Evolutionary conservation across 2,888 invertebrate species (phyloP), one percentile per base, ranked within the genome.

Genomic region (Eremobia ochroleuca): DNA sequence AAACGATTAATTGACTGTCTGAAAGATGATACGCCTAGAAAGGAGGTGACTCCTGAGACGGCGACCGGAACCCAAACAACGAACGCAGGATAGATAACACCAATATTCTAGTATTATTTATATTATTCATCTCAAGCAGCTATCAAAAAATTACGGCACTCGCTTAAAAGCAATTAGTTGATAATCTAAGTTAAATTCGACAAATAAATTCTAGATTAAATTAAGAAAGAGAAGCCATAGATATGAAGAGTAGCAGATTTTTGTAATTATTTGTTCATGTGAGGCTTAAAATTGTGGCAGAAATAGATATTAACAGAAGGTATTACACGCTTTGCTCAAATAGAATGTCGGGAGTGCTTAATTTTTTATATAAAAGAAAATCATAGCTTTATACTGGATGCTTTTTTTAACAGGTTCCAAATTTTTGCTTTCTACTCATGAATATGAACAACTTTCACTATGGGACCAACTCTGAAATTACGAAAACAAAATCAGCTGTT

Each of bases 191-290:
- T 46, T 68, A 76, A 85, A 82, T 79, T 77, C 18, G 88, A 79
- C 86, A 85, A 87, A 83, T 87, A 87, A 80, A 67, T 76, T 13
- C 43, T 87, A 83, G 78, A 49, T 71, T 75, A 61, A 78, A 59
- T 75, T 76, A 83, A 66, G 65, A 78, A 74, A 66, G 64, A 67
- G 40, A 65, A 77, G 81, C 77, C 86, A 87, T 86, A 85, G 61
- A 58, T 76, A 80, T 65, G 34, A 58, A 61, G 13, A 64, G 49
- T 74, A 86, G 79, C 13, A 64, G 59, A 49, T 34, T 77, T 82
- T 79, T 85, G 52, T 78, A 75, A 76, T 74, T 37, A 46, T n/a
- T 55, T 61, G 76, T 80, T 77, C 79, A 40, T 64, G 65, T 31
- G 74, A 71, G 78, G 83, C 77, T 85, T 85, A 79, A 75, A 34